A percentile compares a stretch with the other conserved stretches of the same genome.
These are phyloP conservation scores for Psittacula derbiana DNA, from an alignment of 2,797 vertebrate genomes.

Conservation along the genomic window DNA sequence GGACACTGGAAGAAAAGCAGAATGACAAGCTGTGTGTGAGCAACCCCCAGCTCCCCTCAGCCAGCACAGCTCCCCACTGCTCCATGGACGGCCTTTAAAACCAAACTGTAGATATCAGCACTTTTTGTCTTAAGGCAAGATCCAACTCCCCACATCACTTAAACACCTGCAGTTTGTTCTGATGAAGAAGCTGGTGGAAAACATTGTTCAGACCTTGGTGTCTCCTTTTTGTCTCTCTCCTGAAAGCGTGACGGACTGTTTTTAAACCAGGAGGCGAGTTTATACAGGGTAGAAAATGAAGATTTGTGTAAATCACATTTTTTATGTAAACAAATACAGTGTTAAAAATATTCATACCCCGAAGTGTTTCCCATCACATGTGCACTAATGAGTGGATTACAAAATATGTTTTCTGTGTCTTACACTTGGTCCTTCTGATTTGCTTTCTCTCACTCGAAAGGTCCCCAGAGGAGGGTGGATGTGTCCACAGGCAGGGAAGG, in stretches of 20 bases:
- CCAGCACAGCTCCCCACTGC: neutral
- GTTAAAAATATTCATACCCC: constrained; percentile 29
- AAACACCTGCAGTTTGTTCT: neutral
- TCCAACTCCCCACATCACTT: neutral
- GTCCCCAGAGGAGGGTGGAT: neutral
- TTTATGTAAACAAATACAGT: neutral
- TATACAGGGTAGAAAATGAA: neutral
- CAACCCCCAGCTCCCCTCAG: neutral
- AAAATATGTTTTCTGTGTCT: neutral
- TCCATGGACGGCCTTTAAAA: neutral
- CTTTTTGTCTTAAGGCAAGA: neutral
- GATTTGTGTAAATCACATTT: constrained; percentile 25
- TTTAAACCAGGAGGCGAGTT: neutral
- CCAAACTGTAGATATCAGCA: neutral
- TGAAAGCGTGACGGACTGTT: neutral
- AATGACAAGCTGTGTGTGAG: neutral
- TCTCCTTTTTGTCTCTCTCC: neutral
- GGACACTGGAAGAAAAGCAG: neutral
- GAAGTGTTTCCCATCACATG: neutral
- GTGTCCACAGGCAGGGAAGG: rapidly evolving
- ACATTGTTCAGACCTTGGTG: neutral
- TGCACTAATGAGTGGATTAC: neutral
- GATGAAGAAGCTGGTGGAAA: neutral
- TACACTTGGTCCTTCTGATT: neutral
- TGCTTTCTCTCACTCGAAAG: neutral